Evolutionary conservation across 2,888 invertebrate genomes (phyloP), one percentile per base, ranked within the genome.

Genomic region (Cyclophora punctaria): DNA sequence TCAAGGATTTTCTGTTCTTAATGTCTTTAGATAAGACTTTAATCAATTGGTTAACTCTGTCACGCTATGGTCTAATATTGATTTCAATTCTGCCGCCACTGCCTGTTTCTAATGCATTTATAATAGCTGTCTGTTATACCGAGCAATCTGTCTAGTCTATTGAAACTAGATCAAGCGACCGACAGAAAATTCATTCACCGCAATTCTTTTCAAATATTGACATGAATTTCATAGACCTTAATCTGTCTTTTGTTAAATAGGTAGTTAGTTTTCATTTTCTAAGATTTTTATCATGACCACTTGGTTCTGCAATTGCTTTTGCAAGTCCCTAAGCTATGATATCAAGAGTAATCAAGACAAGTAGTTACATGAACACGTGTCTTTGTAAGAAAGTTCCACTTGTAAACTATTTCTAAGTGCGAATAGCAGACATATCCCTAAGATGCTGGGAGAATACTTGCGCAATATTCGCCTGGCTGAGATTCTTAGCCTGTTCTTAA

Each of bases 41-140:
- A 37, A 37, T 5, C 37, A 37, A 5, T 37, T 37, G 37, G 37
- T 37, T 4, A 37, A 5, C 5, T 37, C 37, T 20, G 20, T 20
- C 37, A 37, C 37, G 33, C 44, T 20, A 3, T 44, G n/a, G n/a
- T 20, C 3, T 20, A 44, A 20, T 20, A 20, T 44, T 44, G 37
- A 37, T 37, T 37, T 5, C 47, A 46, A 45, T 60, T 51, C 50
- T 37, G 37, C 44, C 48, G 47, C 44, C 47, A 50, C 48, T 45
- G 49, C 55, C 55, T 57, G 53, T 63, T 63, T 64, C 60, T 70
- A 69, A 71, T 71, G 64, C 54, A 58, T 64, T 69, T 73, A 62
- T 69, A 73, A 72, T 69, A 67, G 64, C 60, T 44, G 47, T 47
- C 50, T 62, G 51, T 61, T 55, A 62, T 65, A 60, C 61, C 48